Percentiles rank a stretch among this genome's conserved stretches.
Evolutionary conservation across 2,888 invertebrate species (phyloP).

Genomic region (Bombylius major): DNA sequence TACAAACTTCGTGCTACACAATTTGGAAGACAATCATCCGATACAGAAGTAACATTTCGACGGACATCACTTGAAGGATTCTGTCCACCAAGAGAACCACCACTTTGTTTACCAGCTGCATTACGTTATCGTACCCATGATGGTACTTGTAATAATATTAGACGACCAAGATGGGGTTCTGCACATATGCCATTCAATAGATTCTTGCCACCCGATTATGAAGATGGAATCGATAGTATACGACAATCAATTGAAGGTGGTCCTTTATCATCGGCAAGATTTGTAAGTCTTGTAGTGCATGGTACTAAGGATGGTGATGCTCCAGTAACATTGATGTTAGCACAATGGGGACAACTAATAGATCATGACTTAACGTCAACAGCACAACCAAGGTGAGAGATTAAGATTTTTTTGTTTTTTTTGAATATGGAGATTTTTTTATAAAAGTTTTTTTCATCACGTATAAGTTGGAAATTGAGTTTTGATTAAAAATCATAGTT

Average conservation of each 20-base stretch:
- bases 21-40: constrained; percentile 30
- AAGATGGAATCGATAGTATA: constrained; percentile 50
- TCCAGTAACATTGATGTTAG: constrained; percentile 63
- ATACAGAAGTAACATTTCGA: constrained; percentile 30
- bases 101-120: constrained; percentile 57
- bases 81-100: constrained; percentile 54
- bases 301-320: constrained; percentile 50
- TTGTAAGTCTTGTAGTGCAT: constrained; percentile 58
- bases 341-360: constrained; percentile 86
- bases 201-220: constrained; percentile 67
- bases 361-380: constrained; percentile 80
- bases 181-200: constrained; percentile 71
- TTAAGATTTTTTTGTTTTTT: background rate
- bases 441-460: background rate
- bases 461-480: no score
- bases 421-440: background rate
- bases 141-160: constrained; percentile 79
- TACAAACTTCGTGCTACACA: constrained; percentile 29
- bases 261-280: constrained; percentile 60
- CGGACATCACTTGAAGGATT: constrained; percentile 34
- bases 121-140: constrained; percentile 70
- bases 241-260: constrained; percentile 45
- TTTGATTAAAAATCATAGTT: no score
- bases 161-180: constrained; percentile 65
- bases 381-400: constrained; percentile 48